Evolutionary conservation across 2,888 invertebrate species (phyloP), one percentile per base, ranked within the genome.

Genomic region (Orchestes rusci): DNA sequence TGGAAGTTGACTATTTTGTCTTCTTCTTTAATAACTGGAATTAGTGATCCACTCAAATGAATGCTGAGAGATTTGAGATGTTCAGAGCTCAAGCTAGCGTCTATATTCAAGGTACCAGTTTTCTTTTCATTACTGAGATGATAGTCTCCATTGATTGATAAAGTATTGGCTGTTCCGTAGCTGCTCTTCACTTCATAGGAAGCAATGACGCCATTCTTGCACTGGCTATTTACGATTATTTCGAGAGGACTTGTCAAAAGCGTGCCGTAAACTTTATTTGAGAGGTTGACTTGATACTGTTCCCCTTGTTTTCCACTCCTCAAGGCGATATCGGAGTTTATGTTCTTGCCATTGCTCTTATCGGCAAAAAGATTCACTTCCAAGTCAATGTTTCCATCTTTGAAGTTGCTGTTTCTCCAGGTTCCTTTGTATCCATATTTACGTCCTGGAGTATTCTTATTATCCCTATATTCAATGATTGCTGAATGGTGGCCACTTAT

Each of bases 11-110:
- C 51, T 2, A 20, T 18, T 19, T 53, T 54, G 4, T 61, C 53
- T 13, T 56, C 39, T 1, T 70, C 62, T 3, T 60, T 49, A 12
- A 66, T 34, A 1, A 68, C 12, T 8, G 64, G 67, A n/a, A n/a
- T 8, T 12, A 23, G 10, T 7, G 39, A 18, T 0, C 68, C 67
- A 15, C 60, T 56, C 1, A 71, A 64, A 2, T 68, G 64, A 23
- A 69, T 62, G 54, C 76, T 77, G 33, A 81, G 56, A 50, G 74
- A 73, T 42, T 76, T 79, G 0, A 80, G 66, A 28, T 72, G 73
- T 1, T 79, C 74, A 39, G 73, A 70, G 0, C 81, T 79, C 16
- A 79, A 60, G 15, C 73, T 69, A 0, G 80, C 5, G 3, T 72
- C 69, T 0, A 76, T 15, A 0, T 68, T 63, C 28, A 68, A 48